Conservation (phyloP, 2,888 invertebrate genomes). For the Andrena bucephala region DNA sequence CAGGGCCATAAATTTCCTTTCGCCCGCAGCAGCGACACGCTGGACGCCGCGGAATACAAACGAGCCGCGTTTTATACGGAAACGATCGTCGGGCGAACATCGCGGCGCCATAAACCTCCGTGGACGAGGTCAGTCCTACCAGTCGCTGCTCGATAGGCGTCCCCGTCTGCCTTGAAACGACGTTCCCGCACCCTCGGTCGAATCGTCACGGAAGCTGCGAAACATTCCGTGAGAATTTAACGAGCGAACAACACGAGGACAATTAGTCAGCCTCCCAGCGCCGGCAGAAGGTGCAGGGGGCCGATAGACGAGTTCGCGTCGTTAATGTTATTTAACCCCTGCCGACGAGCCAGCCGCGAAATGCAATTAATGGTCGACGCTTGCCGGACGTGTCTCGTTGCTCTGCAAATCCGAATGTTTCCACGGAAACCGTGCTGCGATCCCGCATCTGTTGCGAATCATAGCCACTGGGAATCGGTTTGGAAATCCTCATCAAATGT, state of each 20-base stretch:
- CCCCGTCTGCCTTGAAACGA: too few species aligned
- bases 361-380: conserved; percentile 44
- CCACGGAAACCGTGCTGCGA: conserved; percentile 2
- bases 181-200: too few species aligned
- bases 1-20: conserved; percentile 20
- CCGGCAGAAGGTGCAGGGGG: background rate
- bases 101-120: background rate
- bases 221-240: conserved; percentile 3
- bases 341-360: conserved; percentile 19
- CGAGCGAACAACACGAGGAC: conserved; percentile 6
- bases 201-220: background rate
- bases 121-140: background rate
- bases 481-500: background rate
- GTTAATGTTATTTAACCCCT: conserved; percentile 49
- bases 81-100: background rate
- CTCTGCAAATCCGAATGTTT: conserved; percentile 5
- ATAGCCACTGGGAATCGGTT: background rate
- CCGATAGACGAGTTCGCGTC: conserved; percentile 19
- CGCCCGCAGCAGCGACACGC: conserved; percentile 17
- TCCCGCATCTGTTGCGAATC: background rate
- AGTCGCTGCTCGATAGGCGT: background rate
- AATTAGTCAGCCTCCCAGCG: conserved; percentile 33
- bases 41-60: conserved; percentile 10
- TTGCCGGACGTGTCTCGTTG: conserved; percentile 24
- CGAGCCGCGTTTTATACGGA: background rate